A percentile compares a stretch with the other conserved stretches of the same genome.
Evolutionary conservation across 37 sponge, comb jelly and placozoan species (phyloP).

Genomic region (Petrosia ficiformis): DNA sequence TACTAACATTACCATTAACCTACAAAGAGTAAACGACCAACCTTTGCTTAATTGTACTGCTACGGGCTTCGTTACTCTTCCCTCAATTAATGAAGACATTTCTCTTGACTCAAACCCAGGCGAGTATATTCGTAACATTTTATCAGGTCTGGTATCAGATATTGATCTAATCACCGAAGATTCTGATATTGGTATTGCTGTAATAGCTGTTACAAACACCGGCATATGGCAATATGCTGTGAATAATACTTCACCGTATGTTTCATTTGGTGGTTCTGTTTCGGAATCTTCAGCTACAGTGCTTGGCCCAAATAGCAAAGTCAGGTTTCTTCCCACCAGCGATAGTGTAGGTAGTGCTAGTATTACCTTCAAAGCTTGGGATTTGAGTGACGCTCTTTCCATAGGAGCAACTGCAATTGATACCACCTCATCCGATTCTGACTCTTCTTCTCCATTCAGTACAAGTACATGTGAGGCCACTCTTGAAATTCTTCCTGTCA

Average conservation of each 20-base stretch:
- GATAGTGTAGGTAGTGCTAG: conserved; percentile 16
- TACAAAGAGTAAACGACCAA: conserved; percentile 36
- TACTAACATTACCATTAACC: background rate
- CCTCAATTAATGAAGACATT: conserved; percentile 38
- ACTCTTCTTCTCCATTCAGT: conserved; percentile 44
- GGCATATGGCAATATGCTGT: conserved; percentile 22
- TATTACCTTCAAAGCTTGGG: conserved; percentile 60
- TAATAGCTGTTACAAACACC: background rate
- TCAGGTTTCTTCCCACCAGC: conserved; percentile 38
- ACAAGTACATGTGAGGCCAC: conserved; percentile 15
- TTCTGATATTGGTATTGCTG: conserved; percentile 32
- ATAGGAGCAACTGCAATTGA: conserved; percentile 26
- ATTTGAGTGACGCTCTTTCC: conserved; percentile 33
- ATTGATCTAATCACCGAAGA: conserved; percentile 34
- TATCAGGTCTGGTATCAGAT: conserved; percentile 1
- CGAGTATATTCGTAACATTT: conserved; percentile 15
- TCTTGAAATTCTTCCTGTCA: conserved; percentile 28
- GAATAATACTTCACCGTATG: background rate
- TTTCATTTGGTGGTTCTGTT: conserved; percentile 8
- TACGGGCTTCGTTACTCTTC: conserved; percentile 2
- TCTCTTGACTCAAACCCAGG: conserved; percentile 23
- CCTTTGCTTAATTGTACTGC: conserved; percentile 8
- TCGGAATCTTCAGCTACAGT: conserved; percentile 33
- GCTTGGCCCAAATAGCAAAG: conserved; percentile 23
- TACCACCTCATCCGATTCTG: conserved; percentile 13